phyloP scores from a whole-genome alignment of 2,797 vertebrate genomes.

The Tapirus indicus region DNA sequence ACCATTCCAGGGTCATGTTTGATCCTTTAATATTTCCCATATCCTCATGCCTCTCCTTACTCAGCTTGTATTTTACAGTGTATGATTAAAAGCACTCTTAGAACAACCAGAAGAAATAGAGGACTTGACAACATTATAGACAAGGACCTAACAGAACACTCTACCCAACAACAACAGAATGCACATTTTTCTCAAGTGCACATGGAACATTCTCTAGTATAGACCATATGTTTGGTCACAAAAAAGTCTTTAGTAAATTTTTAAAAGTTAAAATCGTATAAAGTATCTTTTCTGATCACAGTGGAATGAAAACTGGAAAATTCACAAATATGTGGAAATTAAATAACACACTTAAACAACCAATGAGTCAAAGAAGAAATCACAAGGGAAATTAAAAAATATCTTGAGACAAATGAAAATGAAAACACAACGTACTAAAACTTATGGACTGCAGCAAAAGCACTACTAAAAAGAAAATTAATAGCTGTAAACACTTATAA shows the following conservation, averaged over 20 bases:
- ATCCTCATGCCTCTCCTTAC: neutral
- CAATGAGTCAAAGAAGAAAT: too few species aligned
- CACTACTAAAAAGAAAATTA: too few species aligned
- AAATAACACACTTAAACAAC: neutral
- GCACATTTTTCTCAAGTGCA: neutral
- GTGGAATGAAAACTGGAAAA: neutral
- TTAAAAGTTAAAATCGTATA: neutral
- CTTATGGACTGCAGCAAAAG: too few species aligned
- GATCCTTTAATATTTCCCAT: neutral
- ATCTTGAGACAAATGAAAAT: too few species aligned
- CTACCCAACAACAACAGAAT: too few species aligned
- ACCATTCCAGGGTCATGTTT: neutral
- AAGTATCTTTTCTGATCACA: neutral
- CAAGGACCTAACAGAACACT: neutral
- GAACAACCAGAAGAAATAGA: neutral
- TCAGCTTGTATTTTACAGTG: neutral
- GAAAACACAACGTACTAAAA: too few species aligned
- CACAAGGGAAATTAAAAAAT: too few species aligned
- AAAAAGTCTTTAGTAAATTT: neutral
- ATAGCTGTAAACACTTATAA: too few species aligned
- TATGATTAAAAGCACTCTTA: neutral
- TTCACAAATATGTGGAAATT: neutral
- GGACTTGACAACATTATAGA: neutral
- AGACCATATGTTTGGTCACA: neutral
- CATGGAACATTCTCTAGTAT: neutral